Conservation (phyloP, 2,888 invertebrate genomes). For the Pterostichus madidus region DNA sequence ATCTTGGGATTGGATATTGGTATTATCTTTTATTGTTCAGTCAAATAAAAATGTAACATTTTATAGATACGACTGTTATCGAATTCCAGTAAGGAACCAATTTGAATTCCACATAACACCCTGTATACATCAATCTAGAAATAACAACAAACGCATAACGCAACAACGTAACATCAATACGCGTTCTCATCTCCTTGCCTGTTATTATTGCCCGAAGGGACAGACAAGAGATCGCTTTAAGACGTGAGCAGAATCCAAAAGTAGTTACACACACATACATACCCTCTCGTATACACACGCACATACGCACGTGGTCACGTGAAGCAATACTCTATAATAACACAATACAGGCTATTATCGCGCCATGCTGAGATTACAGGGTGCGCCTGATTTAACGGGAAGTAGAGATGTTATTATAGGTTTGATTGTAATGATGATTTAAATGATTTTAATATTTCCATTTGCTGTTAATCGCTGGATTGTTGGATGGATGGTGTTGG, state of each 20-base stretch:
- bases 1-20: too few species aligned
- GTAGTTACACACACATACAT: slow-evolving; percentile 26
- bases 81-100: background rate
- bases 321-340: slow-evolving; percentile 62
- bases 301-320: slow-evolving; percentile 14
- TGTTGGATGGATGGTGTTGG: slow-evolving; percentile 39
- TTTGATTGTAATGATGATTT: slow-evolving; percentile 59
- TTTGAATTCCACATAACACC: slow-evolving; percentile 9
- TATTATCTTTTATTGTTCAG: too few species aligned
- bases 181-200: slow-evolving; percentile 37
- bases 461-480: slow-evolving; percentile 43
- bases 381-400: slow-evolving; percentile 52
- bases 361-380: slow-evolving; percentile 25
- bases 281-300: slow-evolving; percentile 25
- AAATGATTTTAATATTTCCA: slow-evolving; percentile 56
- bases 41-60: too few species aligned
- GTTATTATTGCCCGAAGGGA: slow-evolving; percentile 50
- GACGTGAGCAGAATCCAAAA: slow-evolving; percentile 54
- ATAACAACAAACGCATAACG: slow-evolving; percentile 37
- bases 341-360: slow-evolving; percentile 59
- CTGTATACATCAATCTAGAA: slow-evolving; percentile 1
- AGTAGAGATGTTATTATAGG: slow-evolving; percentile 39
- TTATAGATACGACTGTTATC: background rate
- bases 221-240: slow-evolving; percentile 39
- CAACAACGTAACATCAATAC: slow-evolving; percentile 38